Percentiles rank a stretch among this genome's conserved stretches.
Conservation (phyloP, 2,888 invertebrate genomes). For the Drosophila mulleri region DNA sequence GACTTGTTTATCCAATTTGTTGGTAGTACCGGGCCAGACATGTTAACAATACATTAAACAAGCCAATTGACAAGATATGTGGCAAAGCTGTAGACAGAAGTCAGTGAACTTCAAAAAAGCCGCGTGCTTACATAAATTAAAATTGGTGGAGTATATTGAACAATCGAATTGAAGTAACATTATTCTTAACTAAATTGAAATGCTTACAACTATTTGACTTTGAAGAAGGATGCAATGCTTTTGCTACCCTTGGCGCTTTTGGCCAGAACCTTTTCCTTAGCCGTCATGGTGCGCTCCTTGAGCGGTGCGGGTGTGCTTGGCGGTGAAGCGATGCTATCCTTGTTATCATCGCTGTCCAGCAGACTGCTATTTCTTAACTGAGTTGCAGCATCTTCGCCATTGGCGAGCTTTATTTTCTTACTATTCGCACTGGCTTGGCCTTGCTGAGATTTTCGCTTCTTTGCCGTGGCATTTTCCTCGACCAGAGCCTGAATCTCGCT, state of each 20-base stretch:
- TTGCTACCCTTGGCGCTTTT: constrained; percentile 93
- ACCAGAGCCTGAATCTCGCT: constrained; percentile 84
- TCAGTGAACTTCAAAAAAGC: constrained; percentile 38
- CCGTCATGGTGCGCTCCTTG: constrained; percentile 86
- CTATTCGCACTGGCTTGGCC: constrained; percentile 76
- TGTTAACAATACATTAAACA: constrained; percentile 66
- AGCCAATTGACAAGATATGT: constrained; percentile 20
- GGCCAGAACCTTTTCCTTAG: constrained; percentile 89
- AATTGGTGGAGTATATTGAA: constrained; percentile 6
- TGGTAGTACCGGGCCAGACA: constrained; percentile 49
- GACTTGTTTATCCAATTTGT: constrained; percentile 36
- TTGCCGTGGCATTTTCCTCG: constrained; percentile 83
- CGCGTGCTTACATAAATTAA: not conserved
- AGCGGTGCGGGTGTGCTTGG: constrained; percentile 45
- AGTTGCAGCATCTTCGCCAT: constrained; percentile 81
- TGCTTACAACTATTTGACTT: constrained; percentile 68
- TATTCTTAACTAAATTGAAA: constrained; percentile 1
- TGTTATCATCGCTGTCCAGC: constrained; percentile 60
- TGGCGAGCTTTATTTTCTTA: constrained; percentile 85
- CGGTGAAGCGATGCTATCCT: constrained; percentile 32
- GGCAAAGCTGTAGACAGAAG: constrained; percentile 5
- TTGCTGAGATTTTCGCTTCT: constrained; percentile 87
- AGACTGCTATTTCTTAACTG: constrained; percentile 77
- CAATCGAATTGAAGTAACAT: constrained; percentile 5
- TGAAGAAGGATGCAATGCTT: constrained; percentile 92